phyloP scores from a whole-genome alignment of 2,888 invertebrate genomes.

The Cosmopolites sordidus region DNA sequence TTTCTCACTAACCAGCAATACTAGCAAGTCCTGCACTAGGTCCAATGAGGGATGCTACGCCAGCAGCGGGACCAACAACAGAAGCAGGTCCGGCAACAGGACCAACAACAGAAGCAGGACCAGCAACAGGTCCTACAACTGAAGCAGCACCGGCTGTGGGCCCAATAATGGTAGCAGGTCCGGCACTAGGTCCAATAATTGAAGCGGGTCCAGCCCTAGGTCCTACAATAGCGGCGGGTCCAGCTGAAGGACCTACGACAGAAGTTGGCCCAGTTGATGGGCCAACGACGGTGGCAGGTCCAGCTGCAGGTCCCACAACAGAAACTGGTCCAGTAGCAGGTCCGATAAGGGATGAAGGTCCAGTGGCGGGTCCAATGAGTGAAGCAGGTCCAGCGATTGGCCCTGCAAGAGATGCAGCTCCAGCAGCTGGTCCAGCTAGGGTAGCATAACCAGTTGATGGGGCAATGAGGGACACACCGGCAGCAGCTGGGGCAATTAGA shows the following conservation, averaged over 20 bases:
- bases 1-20: slow-evolving; percentile 3
- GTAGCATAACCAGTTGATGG: neutral
- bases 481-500: neutral
- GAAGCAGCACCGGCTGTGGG: slow-evolving; percentile 7
- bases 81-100: slow-evolving; percentile 7
- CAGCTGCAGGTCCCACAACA: slow-evolving; percentile 21
- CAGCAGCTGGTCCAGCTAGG: neutral
- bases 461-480: neutral
- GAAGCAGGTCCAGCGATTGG: slow-evolving; percentile 16
- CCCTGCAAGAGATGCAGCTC: neutral
- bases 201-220: neutral
- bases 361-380: slow-evolving; percentile 20
- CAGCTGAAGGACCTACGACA: slow-evolving; percentile 8
- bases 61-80: slow-evolving; percentile 2
- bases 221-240: neutral
- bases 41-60: neutral
- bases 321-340: slow-evolving; percentile 20
- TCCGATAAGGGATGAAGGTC: slow-evolving; percentile 22
- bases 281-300: slow-evolving; percentile 19
- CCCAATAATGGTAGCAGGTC: slow-evolving; percentile 11
- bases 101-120: slow-evolving; percentile 8
- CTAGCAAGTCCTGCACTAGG: neutral
- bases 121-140: slow-evolving; percentile 13
- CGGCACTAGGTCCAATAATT: slow-evolving; percentile 3
- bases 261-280: neutral